Evolutionary conservation across 2,113 vertebrate genomes (phyloP), one percentile per base, ranked within the genome.

Genomic region (Oncorhynchus tshawytscha): DNA sequence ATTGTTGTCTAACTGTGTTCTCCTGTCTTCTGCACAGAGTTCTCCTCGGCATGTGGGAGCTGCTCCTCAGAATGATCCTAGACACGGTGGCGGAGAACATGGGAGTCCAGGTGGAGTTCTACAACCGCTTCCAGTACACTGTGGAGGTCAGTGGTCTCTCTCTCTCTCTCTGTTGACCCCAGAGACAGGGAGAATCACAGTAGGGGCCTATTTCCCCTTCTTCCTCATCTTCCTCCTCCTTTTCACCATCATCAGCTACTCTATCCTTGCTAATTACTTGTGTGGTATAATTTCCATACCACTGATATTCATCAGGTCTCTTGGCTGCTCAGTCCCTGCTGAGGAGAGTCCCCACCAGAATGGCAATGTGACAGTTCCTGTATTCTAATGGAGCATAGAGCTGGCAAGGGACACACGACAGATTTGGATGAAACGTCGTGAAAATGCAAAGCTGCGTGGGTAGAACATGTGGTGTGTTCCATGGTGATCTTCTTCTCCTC

Each of bases 51-150:
- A 87, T 96, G 80, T 96, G 96, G 96, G 94, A 95, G 87, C 92
- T 96, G 60, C 93, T 96, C 15, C 82, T 97, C 49, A 90, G 93
- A 60, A 93, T 94, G 91, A 95, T 96, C 77, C 89, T 95, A 77
- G 95, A 95, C 67, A 88, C 94, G 0, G 87, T 96, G 15, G 90
- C 91, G 0, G 92, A 95, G 7, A 94, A 96, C 91, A 87, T 88
- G 2, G 95, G 95, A 0, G 93, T 95, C 64, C 95, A 96, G 49
- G 90, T 95, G 1, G 96, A 96, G 88, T 97, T 97, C 83, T 97
- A 95, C 59, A 92, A 94, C 74, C 94, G 96, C 34, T 97, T 97
- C 79, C 94, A 96, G 83, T 96, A 96, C 85, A 95, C 95, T 0
- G 83, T 96, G 71, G 94, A 96, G 95, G 96, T 96, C 73, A 85